phyloP scores from a whole-genome alignment of 2,113 vertebrate genomes.

The Martes martes region DNA sequence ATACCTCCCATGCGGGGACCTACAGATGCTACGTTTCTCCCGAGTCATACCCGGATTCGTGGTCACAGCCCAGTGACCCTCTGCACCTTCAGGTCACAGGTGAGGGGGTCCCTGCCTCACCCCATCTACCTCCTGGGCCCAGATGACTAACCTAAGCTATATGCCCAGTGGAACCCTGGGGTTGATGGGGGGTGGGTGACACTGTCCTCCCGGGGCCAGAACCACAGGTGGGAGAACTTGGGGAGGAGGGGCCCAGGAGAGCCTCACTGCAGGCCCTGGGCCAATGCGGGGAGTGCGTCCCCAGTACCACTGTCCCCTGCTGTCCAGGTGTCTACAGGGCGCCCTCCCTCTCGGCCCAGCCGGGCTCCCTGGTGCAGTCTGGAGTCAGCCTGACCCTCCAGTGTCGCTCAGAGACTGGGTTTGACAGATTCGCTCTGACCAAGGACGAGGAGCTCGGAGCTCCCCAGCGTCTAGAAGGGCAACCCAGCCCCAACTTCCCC shows the following conservation, averaged over 20 bases:
- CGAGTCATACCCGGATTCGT: accelerated
- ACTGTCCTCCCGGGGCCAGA: background rate
- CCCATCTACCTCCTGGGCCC: background rate
- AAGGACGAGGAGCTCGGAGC: accelerated
- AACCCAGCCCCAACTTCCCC: background rate
- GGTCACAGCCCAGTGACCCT: background rate
- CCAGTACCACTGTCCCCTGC: accelerated
- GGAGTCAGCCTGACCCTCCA: background rate
- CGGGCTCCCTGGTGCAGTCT: accelerated
- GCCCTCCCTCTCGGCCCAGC: background rate
- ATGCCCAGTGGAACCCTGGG: no score
- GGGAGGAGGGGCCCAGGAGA: accelerated
- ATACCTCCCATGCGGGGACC: background rate
- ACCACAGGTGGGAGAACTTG: accelerated
- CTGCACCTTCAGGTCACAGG: slow-evolving; percentile 25
- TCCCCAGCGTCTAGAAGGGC: accelerated
- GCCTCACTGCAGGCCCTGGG: accelerated
- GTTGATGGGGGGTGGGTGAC: accelerated
- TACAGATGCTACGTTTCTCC: background rate
- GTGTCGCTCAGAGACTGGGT: accelerated
- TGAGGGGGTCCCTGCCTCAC: background rate
- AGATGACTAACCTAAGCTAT: background rate
- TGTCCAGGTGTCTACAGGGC: background rate
- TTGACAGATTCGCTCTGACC: background rate
- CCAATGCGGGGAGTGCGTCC: accelerated